These are phyloP conservation scores for Diuraphis noxia DNA, from an alignment of 1,140 invertebrate genomes.

Conservation along the genomic window DNA sequence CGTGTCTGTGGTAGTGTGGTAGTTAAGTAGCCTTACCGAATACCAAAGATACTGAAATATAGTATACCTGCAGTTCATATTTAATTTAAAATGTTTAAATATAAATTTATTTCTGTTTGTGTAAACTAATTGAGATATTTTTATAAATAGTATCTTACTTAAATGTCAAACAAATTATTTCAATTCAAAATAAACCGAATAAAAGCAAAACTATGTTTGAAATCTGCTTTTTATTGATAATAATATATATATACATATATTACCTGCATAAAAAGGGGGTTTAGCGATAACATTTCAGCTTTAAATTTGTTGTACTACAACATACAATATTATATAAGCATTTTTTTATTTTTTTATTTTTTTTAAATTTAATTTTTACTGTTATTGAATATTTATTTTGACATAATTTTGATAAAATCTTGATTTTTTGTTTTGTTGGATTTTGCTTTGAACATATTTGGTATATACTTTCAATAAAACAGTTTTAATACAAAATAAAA, in stretches of 20 bases:
- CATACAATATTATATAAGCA: neutral
- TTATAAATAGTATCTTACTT: neutral
- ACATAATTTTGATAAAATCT: neutral
- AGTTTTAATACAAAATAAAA: neutral
- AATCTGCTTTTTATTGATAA: neutral
- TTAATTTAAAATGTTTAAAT: neutral
- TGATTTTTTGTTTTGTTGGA: neutral
- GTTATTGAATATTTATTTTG: neutral
- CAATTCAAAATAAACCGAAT: neutral
- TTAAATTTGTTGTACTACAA: neutral
- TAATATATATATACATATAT: too few species aligned
- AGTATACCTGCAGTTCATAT: neutral
- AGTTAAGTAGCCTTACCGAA: neutral
- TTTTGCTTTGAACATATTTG: neutral
- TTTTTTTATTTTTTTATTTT: neutral
- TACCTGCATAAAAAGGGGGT: too few species aligned
- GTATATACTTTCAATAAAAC: neutral
- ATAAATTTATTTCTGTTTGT: neutral
- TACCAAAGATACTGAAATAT: neutral
- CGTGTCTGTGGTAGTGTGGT: neutral
- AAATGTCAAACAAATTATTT: neutral
- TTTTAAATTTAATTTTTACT: neutral
- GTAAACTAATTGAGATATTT: neutral
- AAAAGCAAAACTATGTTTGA: neutral
- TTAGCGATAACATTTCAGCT: neutral